Base-by-base conservation (phyloP, 2,797 vertebrate species). In the Synanceia verrucosa region DNA sequence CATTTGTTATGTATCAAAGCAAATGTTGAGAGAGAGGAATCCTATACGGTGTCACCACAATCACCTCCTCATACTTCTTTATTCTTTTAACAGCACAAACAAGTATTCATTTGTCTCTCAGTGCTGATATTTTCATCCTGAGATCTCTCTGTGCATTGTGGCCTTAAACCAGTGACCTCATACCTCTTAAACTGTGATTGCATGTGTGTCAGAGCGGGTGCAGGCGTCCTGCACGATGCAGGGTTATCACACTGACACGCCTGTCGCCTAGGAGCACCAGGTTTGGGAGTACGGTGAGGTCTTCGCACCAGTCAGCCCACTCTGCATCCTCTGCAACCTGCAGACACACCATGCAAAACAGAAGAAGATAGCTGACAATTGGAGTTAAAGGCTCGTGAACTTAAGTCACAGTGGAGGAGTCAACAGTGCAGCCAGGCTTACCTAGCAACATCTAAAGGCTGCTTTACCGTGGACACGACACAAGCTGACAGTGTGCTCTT, bases 321-420 rank as follows among this genome's bases (percentile, higher is more conserved):
- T 82, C 62, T 60, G 71, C 73, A 61, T 80, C 79, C 80, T 70
- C 65, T 28, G 72, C 84, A 68, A 59, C 73, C 76, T 78, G 82
- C 74, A 85, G 71, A 90, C 79, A 61, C 78, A 24, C 84, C 81
- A 73, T 85, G 85, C 78, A 89, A 89, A 93, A 91, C 86, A 78
- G 67, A 89, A 89, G 90, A 82, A 89, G 89, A 93, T 86, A 91
- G 89, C 90, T 93, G 92, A 92, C 91, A 92, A 86, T 83, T 83
- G 85, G 80, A 83, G 88, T 93, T 92, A 92, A 88, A 89, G 83
- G 78, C 77, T 88, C 62, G 79, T 81, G 81, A 87, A 81, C 74
- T 73, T 74, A 75, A 82, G 86, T 87, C 82, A 76, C 77, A 69
- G 78, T 52, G 52, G 74, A 85, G 74, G 86, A 85, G 86, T 68